Conservation (phyloP, 2,113 vertebrate genomes). For the Halichoerus grypus region DNA sequence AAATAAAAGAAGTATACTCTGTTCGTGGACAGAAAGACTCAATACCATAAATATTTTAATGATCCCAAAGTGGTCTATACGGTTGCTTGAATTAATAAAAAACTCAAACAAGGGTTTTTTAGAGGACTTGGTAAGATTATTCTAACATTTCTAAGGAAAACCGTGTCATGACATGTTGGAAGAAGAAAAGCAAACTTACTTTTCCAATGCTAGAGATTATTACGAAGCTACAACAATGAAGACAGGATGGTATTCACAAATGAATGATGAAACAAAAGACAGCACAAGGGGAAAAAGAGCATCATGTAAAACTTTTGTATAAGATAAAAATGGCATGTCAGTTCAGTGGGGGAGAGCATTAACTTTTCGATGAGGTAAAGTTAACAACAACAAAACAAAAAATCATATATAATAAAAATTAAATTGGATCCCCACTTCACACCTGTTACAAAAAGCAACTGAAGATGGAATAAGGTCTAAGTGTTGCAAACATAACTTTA, state of each 20-base stretch:
- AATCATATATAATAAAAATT: neutral
- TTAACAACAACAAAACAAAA: neutral
- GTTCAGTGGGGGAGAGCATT: neutral
- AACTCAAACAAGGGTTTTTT: neutral
- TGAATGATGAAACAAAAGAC: neutral
- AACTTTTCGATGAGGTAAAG: neutral
- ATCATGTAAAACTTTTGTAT: neutral
- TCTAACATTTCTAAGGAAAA: slow-evolving; percentile 37
- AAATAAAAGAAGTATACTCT: neutral
- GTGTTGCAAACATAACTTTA: neutral
- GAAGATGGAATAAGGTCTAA: neutral
- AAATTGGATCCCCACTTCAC: neutral
- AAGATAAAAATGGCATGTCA: neutral
- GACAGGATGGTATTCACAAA: neutral
- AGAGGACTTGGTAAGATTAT: neutral
- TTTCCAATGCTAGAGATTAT: slow-evolving; percentile 14
- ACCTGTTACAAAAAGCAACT: neutral
- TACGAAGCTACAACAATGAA: neutral
- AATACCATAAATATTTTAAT: neutral
- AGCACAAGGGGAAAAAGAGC: neutral
- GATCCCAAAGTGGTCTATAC: neutral
- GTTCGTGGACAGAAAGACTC: neutral
- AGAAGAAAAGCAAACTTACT: neutral
- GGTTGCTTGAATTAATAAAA: neutral
- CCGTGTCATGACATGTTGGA: neutral